phyloP scores from a whole-genome alignment of 2,888 invertebrate genomes.

The Strigamia transsilvanica region DNA sequence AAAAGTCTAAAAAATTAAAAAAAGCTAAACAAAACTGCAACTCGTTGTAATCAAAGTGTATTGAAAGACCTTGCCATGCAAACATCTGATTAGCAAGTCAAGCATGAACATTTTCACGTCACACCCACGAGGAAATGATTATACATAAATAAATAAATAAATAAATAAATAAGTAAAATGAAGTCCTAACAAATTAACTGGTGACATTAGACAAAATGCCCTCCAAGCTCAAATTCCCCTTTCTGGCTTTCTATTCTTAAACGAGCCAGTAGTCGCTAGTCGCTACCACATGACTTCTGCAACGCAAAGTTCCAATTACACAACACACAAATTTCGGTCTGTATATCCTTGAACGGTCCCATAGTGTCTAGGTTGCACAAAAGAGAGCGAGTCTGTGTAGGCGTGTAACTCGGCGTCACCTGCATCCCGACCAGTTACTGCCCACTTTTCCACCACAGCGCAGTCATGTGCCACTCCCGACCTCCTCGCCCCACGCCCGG shows the following conservation, averaged over 20 bases:
- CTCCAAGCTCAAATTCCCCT: too few relatives aligned
- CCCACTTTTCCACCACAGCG: slow-evolving; percentile 18
- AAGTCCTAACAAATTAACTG: not conserved
- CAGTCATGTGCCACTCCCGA: slow-evolving; percentile 46
- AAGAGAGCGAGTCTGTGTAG: slow-evolving; percentile 38
- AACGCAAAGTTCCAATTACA: not conserved
- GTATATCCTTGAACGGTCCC: not conserved
- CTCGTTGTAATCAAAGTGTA: not conserved
- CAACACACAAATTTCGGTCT: not conserved
- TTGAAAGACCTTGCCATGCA: not conserved
- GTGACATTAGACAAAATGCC: not conserved
- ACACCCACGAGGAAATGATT: slow-evolving; percentile 3
- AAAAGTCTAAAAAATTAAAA: not conserved
- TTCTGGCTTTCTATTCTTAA: not conserved
- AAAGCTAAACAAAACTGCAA: not conserved
- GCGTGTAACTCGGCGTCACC: slow-evolving; percentile 36
- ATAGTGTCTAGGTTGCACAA: slow-evolving; percentile 16
- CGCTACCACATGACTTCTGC: not conserved
- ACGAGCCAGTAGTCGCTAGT: not conserved
- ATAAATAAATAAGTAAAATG: not conserved
- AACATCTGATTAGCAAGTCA: not conserved
- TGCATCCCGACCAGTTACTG: slow-evolving; percentile 26
- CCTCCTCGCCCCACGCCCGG: slow-evolving; percentile 11
- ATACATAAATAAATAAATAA: not conserved
- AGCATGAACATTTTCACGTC: not conserved